Conservation (phyloP, 2,797 vertebrate species). For the Tauraco hartlaubi region DNA sequence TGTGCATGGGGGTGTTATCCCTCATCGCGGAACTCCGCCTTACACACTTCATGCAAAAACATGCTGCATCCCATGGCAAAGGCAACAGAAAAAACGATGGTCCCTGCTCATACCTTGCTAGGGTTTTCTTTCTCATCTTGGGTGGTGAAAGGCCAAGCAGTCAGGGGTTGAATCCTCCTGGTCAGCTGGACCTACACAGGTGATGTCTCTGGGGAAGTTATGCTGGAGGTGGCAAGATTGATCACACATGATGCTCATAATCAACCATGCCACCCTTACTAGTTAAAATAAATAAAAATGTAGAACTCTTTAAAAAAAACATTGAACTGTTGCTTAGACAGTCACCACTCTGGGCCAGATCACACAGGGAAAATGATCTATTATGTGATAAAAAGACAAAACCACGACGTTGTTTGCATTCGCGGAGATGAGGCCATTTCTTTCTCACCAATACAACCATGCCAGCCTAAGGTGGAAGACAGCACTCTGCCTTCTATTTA, state of each 20-base stretch:
- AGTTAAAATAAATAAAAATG: background rate
- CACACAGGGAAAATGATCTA: background rate
- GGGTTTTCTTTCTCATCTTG: background rate
- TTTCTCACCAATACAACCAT: background rate
- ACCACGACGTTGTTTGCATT: accelerated
- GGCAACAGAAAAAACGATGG: background rate
- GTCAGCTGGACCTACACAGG: background rate
- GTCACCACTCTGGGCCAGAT: background rate
- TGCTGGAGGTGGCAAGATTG: background rate
- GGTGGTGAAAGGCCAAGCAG: background rate
- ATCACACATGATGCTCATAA: background rate
- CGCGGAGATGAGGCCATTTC: background rate
- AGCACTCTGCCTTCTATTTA: background rate
- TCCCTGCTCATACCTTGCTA: background rate
- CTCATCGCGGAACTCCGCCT: background rate
- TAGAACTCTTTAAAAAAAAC: background rate
- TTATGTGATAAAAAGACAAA: background rate
- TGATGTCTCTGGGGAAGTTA: background rate
- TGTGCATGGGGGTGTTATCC: background rate
- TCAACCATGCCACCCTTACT: background rate
- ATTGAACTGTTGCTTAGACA: background rate
- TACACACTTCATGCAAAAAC: background rate
- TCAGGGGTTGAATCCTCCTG: background rate
- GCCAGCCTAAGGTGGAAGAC: background rate
- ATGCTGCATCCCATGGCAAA: background rate